These are phyloP conservation scores for Herpetotheres cachinnans DNA, from an alignment of 2,113 vertebrate species.

Conservation along the genomic window DNA sequence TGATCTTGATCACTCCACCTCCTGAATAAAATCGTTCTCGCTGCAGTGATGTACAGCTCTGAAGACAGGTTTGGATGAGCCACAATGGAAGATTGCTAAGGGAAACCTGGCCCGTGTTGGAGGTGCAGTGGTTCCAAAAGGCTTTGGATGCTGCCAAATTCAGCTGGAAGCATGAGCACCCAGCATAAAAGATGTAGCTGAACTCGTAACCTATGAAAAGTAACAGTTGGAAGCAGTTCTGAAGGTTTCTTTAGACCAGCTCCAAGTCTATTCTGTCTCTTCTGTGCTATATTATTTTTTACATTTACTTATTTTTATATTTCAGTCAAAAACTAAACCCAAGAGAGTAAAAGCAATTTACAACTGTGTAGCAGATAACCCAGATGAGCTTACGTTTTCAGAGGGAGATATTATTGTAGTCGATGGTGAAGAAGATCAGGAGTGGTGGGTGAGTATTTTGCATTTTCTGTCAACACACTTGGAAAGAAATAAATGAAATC, in stretches of 20 bases:
- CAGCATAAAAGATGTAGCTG: background rate
- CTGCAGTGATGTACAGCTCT: background rate
- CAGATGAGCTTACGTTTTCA: slow-evolving; percentile 89
- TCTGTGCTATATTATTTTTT: background rate
- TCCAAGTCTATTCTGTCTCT: background rate
- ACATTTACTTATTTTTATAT: background rate
- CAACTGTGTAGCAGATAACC: slow-evolving; percentile 90
- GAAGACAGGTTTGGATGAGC: background rate
- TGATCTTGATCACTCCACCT: background rate
- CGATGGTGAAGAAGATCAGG: slow-evolving; percentile 92
- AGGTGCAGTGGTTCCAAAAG: background rate
- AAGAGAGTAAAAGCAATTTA: slow-evolving; percentile 93
- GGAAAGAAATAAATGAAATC: background rate
- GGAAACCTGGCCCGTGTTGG: background rate
- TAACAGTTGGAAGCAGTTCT: background rate
- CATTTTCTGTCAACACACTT: background rate
- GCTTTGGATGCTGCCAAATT: background rate
- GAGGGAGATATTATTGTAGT: slow-evolving; percentile 94
- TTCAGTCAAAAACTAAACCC: slow-evolving; percentile 83
- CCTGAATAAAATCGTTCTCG: background rate
- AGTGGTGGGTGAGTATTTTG: slow-evolving; percentile 93
- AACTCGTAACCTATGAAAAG: background rate
- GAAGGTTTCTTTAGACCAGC: background rate
- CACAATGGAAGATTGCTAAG: background rate
- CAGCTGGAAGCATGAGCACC: background rate